phyloP scores from a whole-genome alignment of 2,113 vertebrate genomes.

The Microcebus murinus region DNA sequence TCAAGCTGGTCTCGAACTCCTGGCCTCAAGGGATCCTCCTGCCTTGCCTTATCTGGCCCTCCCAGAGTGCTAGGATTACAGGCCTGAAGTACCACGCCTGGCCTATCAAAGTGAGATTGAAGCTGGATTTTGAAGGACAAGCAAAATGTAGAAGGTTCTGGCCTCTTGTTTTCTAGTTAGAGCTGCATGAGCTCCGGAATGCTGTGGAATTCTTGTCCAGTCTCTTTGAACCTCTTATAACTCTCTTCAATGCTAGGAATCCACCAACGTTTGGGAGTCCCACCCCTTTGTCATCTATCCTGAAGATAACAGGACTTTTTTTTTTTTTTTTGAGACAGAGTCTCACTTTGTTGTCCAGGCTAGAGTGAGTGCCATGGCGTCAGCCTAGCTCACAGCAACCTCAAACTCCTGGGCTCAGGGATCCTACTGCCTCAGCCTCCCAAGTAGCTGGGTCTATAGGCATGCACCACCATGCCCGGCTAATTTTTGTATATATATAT shows the following conservation, averaged over 20 bases:
- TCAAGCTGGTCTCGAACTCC: no score
- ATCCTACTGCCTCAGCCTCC: no score
- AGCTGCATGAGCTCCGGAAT: not conserved
- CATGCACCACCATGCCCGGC: no score
- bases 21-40: not conserved
- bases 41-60: not conserved
- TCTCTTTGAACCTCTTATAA: not conserved
- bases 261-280: not conserved
- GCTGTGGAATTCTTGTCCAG: not conserved
- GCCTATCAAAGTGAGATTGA: not conserved
- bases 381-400: no score
- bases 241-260: not conserved
- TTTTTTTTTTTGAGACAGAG: no score
- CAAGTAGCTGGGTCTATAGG: no score
- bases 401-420: no score
- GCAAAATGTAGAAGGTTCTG: not conserved
- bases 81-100: not conserved
- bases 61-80: no score
- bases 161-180: not conserved
- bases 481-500: no score
- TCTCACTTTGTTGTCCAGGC: no score
- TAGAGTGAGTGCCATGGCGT: no score
- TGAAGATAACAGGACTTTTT: not conserved
- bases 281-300: not conserved
- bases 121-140: not conserved